phyloP scores from a whole-genome alignment of 2,888 invertebrate genomes.

The Archips xylosteana region DNA sequence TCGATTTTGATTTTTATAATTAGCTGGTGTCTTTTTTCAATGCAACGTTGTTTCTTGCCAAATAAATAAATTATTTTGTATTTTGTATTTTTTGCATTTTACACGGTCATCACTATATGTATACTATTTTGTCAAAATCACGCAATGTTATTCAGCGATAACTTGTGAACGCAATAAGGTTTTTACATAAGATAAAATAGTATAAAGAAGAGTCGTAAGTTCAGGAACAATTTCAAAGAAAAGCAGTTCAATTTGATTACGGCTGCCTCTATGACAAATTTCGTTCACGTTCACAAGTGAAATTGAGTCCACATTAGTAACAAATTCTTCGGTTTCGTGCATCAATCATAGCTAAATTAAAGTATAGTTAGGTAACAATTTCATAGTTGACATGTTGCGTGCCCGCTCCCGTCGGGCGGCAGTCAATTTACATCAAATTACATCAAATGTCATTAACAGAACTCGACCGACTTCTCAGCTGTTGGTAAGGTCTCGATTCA shows the following conservation, averaged over 20 bases:
- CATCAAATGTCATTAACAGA: slow-evolving; percentile 79
- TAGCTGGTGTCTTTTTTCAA: too few relatives aligned
- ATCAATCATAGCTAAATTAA: slow-evolving; percentile 74
- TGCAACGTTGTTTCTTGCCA: too few relatives aligned
- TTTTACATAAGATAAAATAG: too few relatives aligned
- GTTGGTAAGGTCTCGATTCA: not conserved
- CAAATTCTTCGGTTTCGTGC: slow-evolving; percentile 49
- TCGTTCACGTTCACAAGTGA: not conserved
- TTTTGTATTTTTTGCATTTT: too few relatives aligned
- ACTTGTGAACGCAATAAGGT: too few relatives aligned
- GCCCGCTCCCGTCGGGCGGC: slow-evolving; percentile 66
- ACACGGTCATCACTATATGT: too few relatives aligned
- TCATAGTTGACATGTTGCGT: slow-evolving; percentile 84
- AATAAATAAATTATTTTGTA: too few relatives aligned
- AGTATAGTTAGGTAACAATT: slow-evolving; percentile 78
- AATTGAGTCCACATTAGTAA: slow-evolving; percentile 20
- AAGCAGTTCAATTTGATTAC: not conserved
- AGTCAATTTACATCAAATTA: slow-evolving; percentile 83
- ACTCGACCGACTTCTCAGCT: slow-evolving; percentile 32
- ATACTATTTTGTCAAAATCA: too few relatives aligned
- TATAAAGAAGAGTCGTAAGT: not conserved
- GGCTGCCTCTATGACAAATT: not conserved
- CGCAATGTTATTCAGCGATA: too few relatives aligned
- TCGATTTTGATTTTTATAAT: too few relatives aligned
- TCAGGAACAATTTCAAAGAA: not conserved